Conservation (phyloP, 2,113 vertebrate species). For the Pelvicachromis taeniatus region DNA sequence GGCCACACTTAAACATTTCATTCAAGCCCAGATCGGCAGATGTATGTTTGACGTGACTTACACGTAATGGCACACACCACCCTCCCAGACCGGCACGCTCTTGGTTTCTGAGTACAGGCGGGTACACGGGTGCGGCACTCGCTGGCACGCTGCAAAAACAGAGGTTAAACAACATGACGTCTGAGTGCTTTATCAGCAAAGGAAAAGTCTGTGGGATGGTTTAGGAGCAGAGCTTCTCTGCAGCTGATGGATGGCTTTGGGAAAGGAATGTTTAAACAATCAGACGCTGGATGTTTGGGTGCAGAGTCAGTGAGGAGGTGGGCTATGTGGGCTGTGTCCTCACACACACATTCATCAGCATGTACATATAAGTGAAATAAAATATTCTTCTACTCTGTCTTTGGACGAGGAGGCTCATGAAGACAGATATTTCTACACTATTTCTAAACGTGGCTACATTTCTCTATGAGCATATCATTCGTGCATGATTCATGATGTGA, state of each 20-base stretch:
- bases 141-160: conserved; percentile 80
- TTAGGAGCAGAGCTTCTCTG: conserved; percentile 24
- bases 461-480: not conserved
- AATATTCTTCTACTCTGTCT: not conserved
- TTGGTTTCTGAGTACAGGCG: conserved; percentile 90
- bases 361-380: not conserved
- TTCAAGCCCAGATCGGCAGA: not conserved
- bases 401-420: not conserved
- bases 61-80: conserved; percentile 82
- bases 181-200: not conserved
- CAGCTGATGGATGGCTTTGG: conserved; percentile 53
- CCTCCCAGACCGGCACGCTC: conserved; percentile 89
- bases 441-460: not conserved
- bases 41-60: conserved; percentile 32
- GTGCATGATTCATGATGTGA: not conserved
- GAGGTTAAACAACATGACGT: not conserved
- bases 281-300: conserved; percentile 49
- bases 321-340: conserved; percentile 9
- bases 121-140: conserved; percentile 85
- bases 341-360: not conserved
- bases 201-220: conserved; percentile 8
- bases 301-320: conserved; percentile 14
- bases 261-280: conserved; percentile 66
- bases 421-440: not conserved
- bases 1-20: not conserved